phyloP scores from a whole-genome alignment of 1,140 invertebrate genomes.

The Coptotermes formosanus region DNA sequence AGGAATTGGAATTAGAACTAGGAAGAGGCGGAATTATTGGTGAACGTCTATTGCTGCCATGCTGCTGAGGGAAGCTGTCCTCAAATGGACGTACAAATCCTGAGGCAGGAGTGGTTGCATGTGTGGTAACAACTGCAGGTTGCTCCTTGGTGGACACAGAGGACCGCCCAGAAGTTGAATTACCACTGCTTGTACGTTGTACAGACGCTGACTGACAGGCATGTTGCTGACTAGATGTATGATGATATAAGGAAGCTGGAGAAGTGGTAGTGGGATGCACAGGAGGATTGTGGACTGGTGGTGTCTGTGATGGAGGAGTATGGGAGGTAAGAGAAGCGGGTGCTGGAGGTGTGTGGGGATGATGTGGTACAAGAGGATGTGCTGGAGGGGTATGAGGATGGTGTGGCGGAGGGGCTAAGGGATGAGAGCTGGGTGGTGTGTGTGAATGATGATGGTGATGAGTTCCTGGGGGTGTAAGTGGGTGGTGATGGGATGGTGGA shows the following conservation, averaged over 20 bases:
- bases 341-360: conserved; percentile 20
- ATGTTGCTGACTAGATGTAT: conserved; percentile 28
- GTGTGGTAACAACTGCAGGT: background rate
- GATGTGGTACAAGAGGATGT: conserved; percentile 28
- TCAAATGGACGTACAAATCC: conserved; percentile 53
- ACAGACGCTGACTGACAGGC: background rate
- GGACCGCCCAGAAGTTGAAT: conserved; percentile 2
- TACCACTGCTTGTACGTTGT: conserved; percentile 26
- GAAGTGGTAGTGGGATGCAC: background rate
- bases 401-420: conserved; percentile 20
- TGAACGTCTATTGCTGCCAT: conserved; percentile 41
- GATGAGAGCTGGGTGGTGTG: conserved; percentile 27
- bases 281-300: conserved; percentile 15
- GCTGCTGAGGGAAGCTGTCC: conserved; percentile 46
- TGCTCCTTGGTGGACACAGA: conserved; percentile 10
- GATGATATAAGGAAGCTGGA: background rate
- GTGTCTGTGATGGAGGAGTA: conserved; percentile 18
- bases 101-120: background rate
- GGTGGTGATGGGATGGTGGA: conserved; percentile 20
- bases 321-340: conserved; percentile 19
- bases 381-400: conserved; percentile 20
- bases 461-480: background rate
- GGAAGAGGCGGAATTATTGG: conserved; percentile 34
- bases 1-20: background rate
- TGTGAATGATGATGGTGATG: background rate